Evolutionary conservation across 2,113 vertebrate genomes (phyloP).

Genomic region (Phrynosoma blainvillii): DNA sequence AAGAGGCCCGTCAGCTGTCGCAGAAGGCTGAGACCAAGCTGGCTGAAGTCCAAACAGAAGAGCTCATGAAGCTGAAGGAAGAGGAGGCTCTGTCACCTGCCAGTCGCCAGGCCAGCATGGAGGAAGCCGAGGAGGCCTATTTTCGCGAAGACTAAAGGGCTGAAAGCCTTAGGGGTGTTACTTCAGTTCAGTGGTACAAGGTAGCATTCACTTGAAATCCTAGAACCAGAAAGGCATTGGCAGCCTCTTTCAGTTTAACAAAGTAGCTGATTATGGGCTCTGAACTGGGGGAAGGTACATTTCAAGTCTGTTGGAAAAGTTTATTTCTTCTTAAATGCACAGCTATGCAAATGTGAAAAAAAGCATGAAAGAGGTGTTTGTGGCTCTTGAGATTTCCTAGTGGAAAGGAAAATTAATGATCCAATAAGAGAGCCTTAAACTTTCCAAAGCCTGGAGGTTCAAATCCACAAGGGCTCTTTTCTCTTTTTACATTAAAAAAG

Average conservation of each 20-base stretch:
- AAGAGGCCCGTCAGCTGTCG: conserved; percentile 83
- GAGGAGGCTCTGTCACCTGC: conserved; percentile 50
- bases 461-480: conserved; percentile 45
- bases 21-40: conserved; percentile 87
- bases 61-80: conserved; percentile 69
- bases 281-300: background rate
- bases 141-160: conserved; percentile 79
- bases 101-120: conserved; percentile 20
- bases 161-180: fast-evolving
- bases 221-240: fast-evolving
- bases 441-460: background rate
- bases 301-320: conserved; percentile 45
- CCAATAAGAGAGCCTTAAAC: background rate
- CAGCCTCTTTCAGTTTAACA: conserved; percentile 29
- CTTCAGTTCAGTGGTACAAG: background rate
- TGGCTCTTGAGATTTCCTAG: conserved; percentile 29
- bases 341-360: conserved; percentile 65
- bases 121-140: conserved; percentile 74
- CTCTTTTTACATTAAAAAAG: conserved; percentile 4
- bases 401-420: conserved; percentile 7
- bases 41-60: conserved; percentile 86
- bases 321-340: conserved; percentile 51
- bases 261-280: background rate
- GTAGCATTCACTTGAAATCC: background rate
- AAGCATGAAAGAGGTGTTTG: conserved; percentile 17